phyloP scores from a whole-genome alignment of 2,113 vertebrate species.

The Fregata magnificens region DNA sequence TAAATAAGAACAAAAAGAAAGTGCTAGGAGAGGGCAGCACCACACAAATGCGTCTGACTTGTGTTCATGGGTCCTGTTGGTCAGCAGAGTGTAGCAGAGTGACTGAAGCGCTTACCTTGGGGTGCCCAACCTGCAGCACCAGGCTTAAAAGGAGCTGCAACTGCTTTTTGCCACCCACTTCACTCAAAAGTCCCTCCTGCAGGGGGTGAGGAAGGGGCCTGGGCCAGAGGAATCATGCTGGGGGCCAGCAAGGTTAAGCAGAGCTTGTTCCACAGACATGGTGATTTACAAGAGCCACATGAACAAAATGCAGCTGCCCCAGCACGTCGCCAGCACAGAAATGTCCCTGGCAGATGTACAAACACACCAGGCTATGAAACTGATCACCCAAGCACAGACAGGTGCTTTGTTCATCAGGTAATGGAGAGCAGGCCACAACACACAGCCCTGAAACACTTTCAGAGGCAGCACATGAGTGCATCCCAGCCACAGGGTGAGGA shows the following conservation, averaged over 20 bases:
- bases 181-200: background rate
- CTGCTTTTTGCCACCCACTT: background rate
- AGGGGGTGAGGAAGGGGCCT: background rate
- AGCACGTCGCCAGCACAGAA: background rate
- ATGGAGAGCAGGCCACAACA: background rate
- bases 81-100: background rate
- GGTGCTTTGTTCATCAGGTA: background rate
- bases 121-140: background rate
- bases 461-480: background rate
- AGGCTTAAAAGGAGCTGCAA: background rate
- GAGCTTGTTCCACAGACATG: background rate
- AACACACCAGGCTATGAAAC: accelerated
- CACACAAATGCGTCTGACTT: background rate
- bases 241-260: background rate
- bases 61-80: background rate
- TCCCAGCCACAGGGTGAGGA: background rate
- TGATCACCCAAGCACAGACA: background rate
- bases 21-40: background rate
- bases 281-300: background rate
- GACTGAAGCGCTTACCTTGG: background rate
- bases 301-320: background rate
- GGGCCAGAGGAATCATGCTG: background rate
- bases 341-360: background rate
- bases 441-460: background rate
- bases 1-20: background rate